Percentiles rank a stretch among this genome's conserved stretches.
Evolutionary conservation across 2,113 vertebrate species (phyloP).

Genomic region (Centropus bengalensis): DNA sequence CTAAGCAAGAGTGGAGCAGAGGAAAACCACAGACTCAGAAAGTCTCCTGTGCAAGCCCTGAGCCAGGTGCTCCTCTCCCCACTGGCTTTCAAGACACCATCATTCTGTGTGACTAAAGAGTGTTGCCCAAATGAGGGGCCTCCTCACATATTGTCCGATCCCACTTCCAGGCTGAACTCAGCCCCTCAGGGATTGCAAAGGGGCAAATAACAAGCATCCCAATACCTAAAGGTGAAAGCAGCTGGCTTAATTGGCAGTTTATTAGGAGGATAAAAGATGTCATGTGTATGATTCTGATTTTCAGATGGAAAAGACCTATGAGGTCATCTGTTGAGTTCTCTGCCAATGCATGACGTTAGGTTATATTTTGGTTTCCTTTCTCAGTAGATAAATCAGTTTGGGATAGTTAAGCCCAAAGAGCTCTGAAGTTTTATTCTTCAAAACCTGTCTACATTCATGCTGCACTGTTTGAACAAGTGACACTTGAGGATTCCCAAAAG

Average conservation of each 20-base stretch:
- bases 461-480: background rate
- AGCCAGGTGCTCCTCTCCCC: background rate
- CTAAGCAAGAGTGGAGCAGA: background rate
- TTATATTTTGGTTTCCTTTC: background rate
- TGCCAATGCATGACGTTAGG: background rate
- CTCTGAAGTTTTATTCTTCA: background rate
- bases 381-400: background rate
- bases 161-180: background rate
- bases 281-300: background rate
- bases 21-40: background rate
- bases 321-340: background rate
- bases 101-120: background rate
- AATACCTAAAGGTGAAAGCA: background rate
- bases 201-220: background rate
- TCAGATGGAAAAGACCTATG: background rate
- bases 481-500: background rate
- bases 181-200: background rate
- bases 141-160: background rate
- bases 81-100: background rate
- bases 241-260: background rate
- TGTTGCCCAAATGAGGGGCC: background rate
- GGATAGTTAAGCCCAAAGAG: background rate
- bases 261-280: background rate
- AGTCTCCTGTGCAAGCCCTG: background rate
- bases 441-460: background rate